Evolutionary conservation across 2,797 vertebrate genomes (phyloP).

Genomic region (Sebastiscus tertius): DNA sequence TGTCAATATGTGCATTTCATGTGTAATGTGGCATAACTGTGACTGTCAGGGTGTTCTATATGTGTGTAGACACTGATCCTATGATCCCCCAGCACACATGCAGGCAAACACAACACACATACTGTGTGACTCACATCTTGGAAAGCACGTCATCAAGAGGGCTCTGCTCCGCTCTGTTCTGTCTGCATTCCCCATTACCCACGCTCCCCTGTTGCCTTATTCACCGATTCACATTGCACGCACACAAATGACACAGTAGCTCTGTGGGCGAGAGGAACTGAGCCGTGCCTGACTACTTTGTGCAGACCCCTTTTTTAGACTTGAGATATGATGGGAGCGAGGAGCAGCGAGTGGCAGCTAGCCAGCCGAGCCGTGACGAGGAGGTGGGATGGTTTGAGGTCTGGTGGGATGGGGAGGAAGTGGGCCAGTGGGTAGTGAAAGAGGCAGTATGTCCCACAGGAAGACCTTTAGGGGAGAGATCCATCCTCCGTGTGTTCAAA

Average conservation of each 20-base stretch:
- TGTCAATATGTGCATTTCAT: conserved; percentile 23
- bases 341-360: conserved; percentile 34
- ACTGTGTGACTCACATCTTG: conserved; percentile 46
- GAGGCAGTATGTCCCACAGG: conserved; percentile 44
- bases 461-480: conserved; percentile 15
- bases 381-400: conserved; percentile 45
- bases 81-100: conserved; percentile 48
- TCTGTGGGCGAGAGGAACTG: conserved; percentile 61
- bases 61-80: conserved; percentile 29
- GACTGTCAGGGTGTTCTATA: conserved; percentile 26
- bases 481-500: conserved; percentile 31
- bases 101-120: conserved; percentile 30
- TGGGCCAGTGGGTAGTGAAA: conserved; percentile 19
- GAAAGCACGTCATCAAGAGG: conserved; percentile 47
- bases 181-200: conserved; percentile 67
- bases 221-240: conserved; percentile 43
- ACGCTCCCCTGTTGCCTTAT: conserved; percentile 55
- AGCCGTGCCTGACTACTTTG: conserved; percentile 52
- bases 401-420: conserved; percentile 46
- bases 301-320: conserved; percentile 38
- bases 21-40: conserved; percentile 10
- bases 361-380: conserved; percentile 24
- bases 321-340: conserved; percentile 40
- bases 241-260: conserved; percentile 48
- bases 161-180: conserved; percentile 35